Evolutionary conservation across 2,888 invertebrate genomes (phyloP), one percentile per base, ranked within the genome.

Genomic region (Protodeltote pygarga): DNA sequence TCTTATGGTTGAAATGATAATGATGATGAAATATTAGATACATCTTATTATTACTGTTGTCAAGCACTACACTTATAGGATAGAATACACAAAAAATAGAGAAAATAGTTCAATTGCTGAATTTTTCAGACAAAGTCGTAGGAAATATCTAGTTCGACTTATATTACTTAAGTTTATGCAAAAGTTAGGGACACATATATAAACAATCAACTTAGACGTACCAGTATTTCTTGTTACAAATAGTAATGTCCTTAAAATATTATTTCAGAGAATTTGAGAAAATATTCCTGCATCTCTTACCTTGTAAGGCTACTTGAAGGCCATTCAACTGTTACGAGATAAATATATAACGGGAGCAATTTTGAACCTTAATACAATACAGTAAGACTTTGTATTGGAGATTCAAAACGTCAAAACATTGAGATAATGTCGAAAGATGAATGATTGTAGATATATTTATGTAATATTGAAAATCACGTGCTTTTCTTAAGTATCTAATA

Each of bases 371-470:
- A 52, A 25, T 0, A 8, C 23, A 48, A 34, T 23, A 9, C 2
- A 8, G 6, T 47, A 57, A 39, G 9, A 17, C 1, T 6, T 38
- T 33, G 31, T 50, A 42, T 2, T 24, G 17, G 27, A 23, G 25
- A 46, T 21, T 46, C 13, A 17, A 41, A 64, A 42, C 53, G 59
- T 67, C 70, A 70, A 50, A 20, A 38, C 27, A 14, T 20, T 32
- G 16, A 57, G 83, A 81, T 79, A 75, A 52, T 67, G 82, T 80
- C 81, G 65, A 67, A 69, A 65, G 61, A 73, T 82, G 82, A 83
- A 57, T 69, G 81, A 83, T 80, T 45, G 42, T 24, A 11, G 11
- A 38, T 41, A 33, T 46, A 28, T 53, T 48, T 41, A 53, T 48
- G 33, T 42, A 42, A 49, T 45, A 34, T 59, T 51, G 38, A 21